phyloP scores from a whole-genome alignment of 2,113 vertebrate genomes.

The Pseudorasbora parva region DNA sequence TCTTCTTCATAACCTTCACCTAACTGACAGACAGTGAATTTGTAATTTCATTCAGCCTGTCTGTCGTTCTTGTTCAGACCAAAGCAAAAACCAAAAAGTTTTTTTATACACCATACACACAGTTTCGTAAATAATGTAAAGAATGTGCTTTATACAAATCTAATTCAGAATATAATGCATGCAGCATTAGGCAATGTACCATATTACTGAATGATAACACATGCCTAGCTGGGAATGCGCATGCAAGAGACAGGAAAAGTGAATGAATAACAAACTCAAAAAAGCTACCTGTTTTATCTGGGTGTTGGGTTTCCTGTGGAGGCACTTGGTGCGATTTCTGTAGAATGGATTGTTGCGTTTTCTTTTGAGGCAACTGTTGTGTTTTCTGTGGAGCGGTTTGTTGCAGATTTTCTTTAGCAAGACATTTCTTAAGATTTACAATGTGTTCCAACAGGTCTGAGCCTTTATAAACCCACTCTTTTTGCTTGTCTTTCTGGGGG shows the following conservation, averaged over 20 bases:
- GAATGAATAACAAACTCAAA: background rate
- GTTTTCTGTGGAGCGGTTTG: conserved; percentile 48
- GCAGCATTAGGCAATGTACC: background rate
- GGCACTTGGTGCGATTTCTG: too few species aligned
- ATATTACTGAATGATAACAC: background rate
- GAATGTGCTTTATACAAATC: too few species aligned
- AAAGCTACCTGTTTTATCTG: background rate
- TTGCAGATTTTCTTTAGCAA: conserved; percentile 50
- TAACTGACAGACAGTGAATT: too few species aligned
- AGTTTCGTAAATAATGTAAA: too few species aligned
- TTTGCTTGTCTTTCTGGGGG: conserved; percentile 83
- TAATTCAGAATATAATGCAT: too few species aligned
- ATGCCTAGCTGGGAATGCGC: background rate
- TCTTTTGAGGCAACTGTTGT: background rate
- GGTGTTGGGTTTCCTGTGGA: background rate
- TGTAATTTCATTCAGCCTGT: too few species aligned
- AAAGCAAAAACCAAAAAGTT: too few species aligned
- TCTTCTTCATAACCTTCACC: too few species aligned
- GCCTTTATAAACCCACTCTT: conserved; percentile 89
- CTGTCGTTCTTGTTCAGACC: too few species aligned
- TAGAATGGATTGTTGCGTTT: background rate
- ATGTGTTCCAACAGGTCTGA: conserved; percentile 86
- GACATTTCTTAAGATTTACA: conserved; percentile 78
- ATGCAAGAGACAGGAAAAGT: background rate
- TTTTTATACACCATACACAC: too few species aligned